These are phyloP conservation scores for Morpho helenor DNA, from an alignment of 2,888 invertebrate species.

Conservation along the genomic window DNA sequence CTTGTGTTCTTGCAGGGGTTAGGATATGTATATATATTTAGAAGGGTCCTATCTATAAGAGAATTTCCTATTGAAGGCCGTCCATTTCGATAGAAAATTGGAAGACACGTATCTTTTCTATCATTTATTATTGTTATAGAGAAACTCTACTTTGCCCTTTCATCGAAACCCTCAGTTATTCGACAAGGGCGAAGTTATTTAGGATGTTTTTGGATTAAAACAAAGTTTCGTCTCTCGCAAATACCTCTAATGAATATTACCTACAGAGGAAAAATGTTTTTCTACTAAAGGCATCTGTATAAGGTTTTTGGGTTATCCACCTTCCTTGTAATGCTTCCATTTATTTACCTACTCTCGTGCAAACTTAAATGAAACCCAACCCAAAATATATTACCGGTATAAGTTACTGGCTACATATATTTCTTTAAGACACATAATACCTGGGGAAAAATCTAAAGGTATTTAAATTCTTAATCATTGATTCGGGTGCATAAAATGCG, in stretches of 20 bases:
- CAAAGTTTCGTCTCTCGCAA: too few relatives aligned
- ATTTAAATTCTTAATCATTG: conserved; percentile 62
- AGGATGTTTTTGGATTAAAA: background rate
- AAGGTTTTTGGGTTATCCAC: too few relatives aligned
- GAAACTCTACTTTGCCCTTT: conserved; percentile 2
- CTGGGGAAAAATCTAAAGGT: conserved; percentile 37
- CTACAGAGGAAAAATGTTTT: too few relatives aligned
- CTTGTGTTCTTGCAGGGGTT: conserved; percentile 49
- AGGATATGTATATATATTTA: conserved; percentile 16
- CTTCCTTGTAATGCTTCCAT: conserved; percentile 1
- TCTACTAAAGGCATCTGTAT: too few relatives aligned
- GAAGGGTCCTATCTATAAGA: conserved; percentile 13
- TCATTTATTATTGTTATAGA: conserved; percentile 1
- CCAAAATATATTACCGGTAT: conserved; percentile 27
- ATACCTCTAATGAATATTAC: too few relatives aligned
- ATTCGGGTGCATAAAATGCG: conserved; percentile 56
- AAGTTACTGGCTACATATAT: conserved; percentile 29
- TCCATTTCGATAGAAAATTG: conserved; percentile 8
- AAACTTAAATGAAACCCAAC: conserved; percentile 26
- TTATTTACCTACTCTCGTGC: conserved; percentile 9
- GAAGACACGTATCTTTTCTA: conserved; percentile 5
- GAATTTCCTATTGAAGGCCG: conserved; percentile 16
- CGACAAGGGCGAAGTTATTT: background rate
- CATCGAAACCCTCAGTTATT: background rate
- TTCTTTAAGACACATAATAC: conserved; percentile 26